Evolutionary conservation across 30 jellyfish, hydroid and myxozoan species (phyloP).

Genomic region (Aurelia aurita): DNA sequence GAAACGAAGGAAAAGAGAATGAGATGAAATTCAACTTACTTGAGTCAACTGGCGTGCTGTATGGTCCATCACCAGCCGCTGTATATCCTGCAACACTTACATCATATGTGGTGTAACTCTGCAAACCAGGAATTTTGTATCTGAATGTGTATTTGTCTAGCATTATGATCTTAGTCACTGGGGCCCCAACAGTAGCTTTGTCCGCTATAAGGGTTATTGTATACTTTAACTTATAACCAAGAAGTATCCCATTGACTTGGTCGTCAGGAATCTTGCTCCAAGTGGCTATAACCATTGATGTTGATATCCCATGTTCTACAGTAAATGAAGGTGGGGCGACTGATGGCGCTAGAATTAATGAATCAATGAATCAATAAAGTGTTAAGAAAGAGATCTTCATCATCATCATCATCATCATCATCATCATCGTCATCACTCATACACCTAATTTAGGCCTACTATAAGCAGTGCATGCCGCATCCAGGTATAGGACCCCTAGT

Average conservation of each 20-base stretch:
- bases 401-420: no score
- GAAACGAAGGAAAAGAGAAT: no score
- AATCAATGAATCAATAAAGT: background rate
- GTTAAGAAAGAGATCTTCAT: no score
- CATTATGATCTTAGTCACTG: background rate
- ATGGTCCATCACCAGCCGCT: conserved; percentile 68
- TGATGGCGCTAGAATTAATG: conserved; percentile 22
- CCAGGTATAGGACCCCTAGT: no score
- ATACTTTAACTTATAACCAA: conserved; percentile 64
- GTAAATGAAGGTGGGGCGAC: conserved; percentile 48
- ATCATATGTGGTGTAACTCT: conserved; percentile 34
- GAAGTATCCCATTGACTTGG: conserved; percentile 54
- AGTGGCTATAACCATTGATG: background rate
- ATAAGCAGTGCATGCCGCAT: no score
- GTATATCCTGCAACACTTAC: conserved; percentile 70
- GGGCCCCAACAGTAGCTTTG: conserved; percentile 22
- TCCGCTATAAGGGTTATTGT: conserved; percentile 23
- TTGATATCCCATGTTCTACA: conserved; percentile 19
- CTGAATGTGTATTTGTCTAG: conserved; percentile 61
- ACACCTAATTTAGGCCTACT: no score
- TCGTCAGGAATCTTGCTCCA: conserved; percentile 63
- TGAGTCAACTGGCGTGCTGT: conserved; percentile 43
- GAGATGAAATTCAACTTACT: conserved; percentile 27
- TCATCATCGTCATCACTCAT: no score
- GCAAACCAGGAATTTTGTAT: conserved; percentile 35